Percentiles rank a stretch among this genome's conserved stretches.
Evolutionary conservation across 2,888 invertebrate species (phyloP).

Genomic region (Clanis bilineata): DNA sequence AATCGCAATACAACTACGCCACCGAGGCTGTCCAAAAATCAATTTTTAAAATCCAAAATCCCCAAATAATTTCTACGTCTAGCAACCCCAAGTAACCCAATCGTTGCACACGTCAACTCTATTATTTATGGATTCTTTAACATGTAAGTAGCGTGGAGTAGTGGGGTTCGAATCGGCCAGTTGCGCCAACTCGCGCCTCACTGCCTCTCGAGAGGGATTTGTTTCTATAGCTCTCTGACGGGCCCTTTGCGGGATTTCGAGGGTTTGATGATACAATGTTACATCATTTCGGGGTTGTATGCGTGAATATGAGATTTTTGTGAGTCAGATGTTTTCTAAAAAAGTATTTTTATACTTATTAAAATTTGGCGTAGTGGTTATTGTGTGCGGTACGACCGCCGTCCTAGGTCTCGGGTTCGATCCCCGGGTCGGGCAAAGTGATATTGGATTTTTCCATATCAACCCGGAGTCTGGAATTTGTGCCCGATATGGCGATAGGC

Average conservation of each 20-base stretch:
- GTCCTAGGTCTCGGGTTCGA: no score
- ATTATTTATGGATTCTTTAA: conserved; percentile 83
- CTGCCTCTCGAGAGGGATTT: conserved; percentile 12
- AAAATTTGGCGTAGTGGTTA: no score
- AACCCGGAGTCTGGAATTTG: no score
- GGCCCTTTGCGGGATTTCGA: neutral
- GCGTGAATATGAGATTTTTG: neutral
- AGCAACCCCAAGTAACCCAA: conserved; percentile 57
- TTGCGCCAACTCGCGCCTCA: conserved; percentile 24
- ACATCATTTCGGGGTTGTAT: neutral
- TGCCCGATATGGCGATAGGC: no score
- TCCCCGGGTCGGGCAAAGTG: no score
- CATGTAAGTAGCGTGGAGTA: conserved; percentile 63
- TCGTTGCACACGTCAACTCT: conserved; percentile 77
- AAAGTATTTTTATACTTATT: neutral
- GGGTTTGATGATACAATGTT: conserved; percentile 11
- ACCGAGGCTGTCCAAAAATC: neutral
- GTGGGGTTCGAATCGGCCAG: conserved; percentile 10
- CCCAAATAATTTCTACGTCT: neutral
- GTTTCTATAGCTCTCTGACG: neutral
- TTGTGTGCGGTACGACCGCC: no score
- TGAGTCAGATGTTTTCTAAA: neutral
- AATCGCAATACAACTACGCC: no score
- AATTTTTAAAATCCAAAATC: neutral
- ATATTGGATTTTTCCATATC: no score